Conservation (phyloP, 1,140 invertebrate species). For the Megalopta genalis region DNA sequence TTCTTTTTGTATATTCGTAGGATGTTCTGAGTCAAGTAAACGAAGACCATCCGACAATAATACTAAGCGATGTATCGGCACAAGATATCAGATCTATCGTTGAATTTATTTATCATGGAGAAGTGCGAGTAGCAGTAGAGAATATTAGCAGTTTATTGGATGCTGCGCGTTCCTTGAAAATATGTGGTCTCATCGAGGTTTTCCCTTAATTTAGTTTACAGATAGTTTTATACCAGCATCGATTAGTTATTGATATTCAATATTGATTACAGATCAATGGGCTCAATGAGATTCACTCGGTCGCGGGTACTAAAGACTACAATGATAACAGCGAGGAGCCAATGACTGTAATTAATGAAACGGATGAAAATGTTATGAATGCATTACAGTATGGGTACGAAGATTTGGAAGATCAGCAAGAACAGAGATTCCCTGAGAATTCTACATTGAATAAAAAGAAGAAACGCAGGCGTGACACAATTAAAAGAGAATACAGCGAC, state of each 20-base stretch:
- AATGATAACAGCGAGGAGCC: slow-evolving; percentile 40
- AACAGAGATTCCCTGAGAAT: slow-evolving; percentile 35
- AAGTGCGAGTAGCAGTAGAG: slow-evolving; percentile 79
- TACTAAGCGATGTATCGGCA: slow-evolving; percentile 80
- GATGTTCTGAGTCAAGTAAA: slow-evolving; percentile 76
- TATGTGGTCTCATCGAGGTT: slow-evolving; percentile 80
- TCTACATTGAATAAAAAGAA: slow-evolving; percentile 60
- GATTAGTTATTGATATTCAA: not conserved
- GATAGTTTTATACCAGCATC: not conserved
- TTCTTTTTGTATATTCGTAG: slow-evolving; percentile 56
- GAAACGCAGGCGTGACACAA: slow-evolving; percentile 68
- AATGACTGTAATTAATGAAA: slow-evolving; percentile 43
- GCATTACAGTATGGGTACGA: slow-evolving; percentile 46
- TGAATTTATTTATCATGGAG: slow-evolving; percentile 83
- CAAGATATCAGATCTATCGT: slow-evolving; percentile 80
- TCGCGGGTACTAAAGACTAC: slow-evolving; percentile 42
- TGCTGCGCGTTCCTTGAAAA: slow-evolving; percentile 79
- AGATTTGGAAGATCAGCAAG: slow-evolving; percentile 28
- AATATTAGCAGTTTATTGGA: slow-evolving; percentile 78
- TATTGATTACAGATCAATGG: slow-evolving; percentile 65
- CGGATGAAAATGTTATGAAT: slow-evolving; percentile 47
- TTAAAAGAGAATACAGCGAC: slow-evolving; percentile 76
- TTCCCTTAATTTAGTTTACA: not conserved
- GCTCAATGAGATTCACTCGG: slow-evolving; percentile 63
- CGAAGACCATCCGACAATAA: slow-evolving; percentile 80